Evolutionary conservation across 2,888 invertebrate genomes (phyloP), one percentile per base, ranked within the genome.

Genomic region (Epinotia brunnichana): DNA sequence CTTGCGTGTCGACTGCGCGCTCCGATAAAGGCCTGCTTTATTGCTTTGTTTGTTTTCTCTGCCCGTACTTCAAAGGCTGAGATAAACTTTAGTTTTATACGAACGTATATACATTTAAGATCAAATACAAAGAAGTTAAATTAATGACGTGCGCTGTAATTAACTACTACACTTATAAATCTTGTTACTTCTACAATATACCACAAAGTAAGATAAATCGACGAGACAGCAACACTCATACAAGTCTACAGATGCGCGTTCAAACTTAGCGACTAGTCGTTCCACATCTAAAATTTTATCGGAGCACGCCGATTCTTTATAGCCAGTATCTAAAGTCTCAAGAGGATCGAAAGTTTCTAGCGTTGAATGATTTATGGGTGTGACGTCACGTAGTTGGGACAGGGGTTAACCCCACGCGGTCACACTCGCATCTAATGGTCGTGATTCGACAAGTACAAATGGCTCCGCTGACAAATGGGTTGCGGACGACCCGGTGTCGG

Each of bases 391-490:
- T 77, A 86, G 83, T 91, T 81, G 81, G 89, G 81, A 88, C 89
- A 82, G 77, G 84, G 82, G 83, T 84, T 87, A 87, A 88, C 88
- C 90, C 90, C 89, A 85, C 87, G 89, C 90, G 92, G 92, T 92
- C 91, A 90, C 92, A 91, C 92, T 91, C 91, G 85, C 87, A 84
- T 91, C 91, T 93, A 93, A 93, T 93, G 93, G 92, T 90, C 88
- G 92, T 92, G 93, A 93, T 93, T 93, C 93, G 93, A 93, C 94
- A 93, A 92, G 93, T 93, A 94, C 93, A 94, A 94, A 94, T 93
- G 93, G 92, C 90, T 84, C 81, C 86, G 81, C 90, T 94, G 94
- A 94, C 93, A 94, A 94, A 94, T 93, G 91, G 91, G 86, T 85
- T 86, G 87, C 85, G 87, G 91, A 89, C 91, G 91, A 90, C 89